A percentile compares a stretch with the other conserved stretches of the same genome.
Evolutionary conservation across 1,140 invertebrate genomes (phyloP).

Genomic region (Sycophila sp.): DNA sequence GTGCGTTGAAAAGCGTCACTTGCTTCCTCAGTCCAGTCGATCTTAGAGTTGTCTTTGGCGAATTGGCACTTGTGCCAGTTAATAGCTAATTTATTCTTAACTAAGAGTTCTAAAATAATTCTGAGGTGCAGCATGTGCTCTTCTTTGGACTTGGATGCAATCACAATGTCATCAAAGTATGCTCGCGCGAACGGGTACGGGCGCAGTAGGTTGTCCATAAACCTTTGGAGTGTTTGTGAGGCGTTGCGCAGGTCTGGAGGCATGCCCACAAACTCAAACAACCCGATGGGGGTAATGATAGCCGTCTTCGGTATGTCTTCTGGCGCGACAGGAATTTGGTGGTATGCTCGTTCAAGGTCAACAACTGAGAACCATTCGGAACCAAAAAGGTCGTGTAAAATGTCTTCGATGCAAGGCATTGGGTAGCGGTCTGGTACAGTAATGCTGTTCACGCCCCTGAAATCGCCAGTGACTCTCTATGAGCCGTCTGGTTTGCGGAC

Average conservation of each 20-base stretch:
- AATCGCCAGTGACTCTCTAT: neutral
- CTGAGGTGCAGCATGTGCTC: neutral
- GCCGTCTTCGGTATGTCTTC: neutral
- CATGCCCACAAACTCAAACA: too few species aligned
- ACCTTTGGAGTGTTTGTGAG: neutral
- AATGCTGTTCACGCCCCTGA: too few species aligned
- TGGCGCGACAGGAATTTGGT: neutral
- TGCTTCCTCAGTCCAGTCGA: neutral
- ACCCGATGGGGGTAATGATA: neutral
- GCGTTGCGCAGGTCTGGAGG: too few species aligned
- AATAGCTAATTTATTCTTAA: neutral
- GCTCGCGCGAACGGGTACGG: neutral
- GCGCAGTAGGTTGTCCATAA: neutral
- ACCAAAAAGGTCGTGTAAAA: neutral
- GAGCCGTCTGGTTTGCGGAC: neutral
- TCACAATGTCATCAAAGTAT: neutral
- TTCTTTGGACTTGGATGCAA: neutral
- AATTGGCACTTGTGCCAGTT: slow-evolving; percentile 1
- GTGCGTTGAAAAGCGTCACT: too few species aligned
- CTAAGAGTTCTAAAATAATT: neutral
- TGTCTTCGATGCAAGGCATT: neutral
- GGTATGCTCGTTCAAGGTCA: neutral
- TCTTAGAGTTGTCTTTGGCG: neutral
- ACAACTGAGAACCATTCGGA: neutral
- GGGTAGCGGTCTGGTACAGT: neutral